Evolutionary conservation across 2,797 vertebrate species (phyloP).

Genomic region (Hemitrygon akajei): DNA sequence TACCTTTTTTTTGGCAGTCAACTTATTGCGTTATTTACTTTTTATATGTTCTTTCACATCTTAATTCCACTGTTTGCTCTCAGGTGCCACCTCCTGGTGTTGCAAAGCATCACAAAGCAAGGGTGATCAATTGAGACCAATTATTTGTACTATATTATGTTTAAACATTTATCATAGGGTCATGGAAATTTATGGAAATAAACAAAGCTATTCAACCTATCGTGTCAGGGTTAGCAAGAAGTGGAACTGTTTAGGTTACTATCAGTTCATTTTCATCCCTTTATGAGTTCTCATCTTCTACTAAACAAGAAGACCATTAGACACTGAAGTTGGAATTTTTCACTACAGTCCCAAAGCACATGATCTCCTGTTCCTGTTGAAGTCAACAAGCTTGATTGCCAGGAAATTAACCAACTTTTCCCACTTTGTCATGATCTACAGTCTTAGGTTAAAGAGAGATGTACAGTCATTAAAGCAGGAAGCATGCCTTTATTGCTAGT

Average conservation of each 20-base stretch:
- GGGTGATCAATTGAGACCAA: background rate
- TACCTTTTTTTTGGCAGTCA: too few relatives aligned
- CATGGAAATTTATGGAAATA: too few relatives aligned
- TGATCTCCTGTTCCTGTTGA: background rate
- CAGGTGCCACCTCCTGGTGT: background rate
- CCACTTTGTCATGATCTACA: too few relatives aligned
- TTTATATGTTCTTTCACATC: background rate
- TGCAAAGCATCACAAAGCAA: background rate
- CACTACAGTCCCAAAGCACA: background rate
- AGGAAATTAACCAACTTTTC: too few relatives aligned
- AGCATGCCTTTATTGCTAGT: background rate
- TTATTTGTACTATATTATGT: background rate
- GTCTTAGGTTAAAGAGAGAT: background rate
- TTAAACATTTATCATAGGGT: background rate
- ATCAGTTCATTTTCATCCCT: too few relatives aligned
- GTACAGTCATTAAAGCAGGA: background rate
- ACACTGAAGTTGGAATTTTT: background rate
- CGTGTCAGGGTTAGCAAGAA: too few relatives aligned
- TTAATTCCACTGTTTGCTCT: background rate
- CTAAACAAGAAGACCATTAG: background rate
- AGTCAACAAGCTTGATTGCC: background rate
- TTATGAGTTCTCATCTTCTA: background rate
- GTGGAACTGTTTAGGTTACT: too few relatives aligned
- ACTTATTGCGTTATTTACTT: too few relatives aligned
- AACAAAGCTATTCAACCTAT: too few relatives aligned